Evolutionary conservation across 2,113 vertebrate genomes (phyloP).

Genomic region (Polyodon spathula): DNA sequence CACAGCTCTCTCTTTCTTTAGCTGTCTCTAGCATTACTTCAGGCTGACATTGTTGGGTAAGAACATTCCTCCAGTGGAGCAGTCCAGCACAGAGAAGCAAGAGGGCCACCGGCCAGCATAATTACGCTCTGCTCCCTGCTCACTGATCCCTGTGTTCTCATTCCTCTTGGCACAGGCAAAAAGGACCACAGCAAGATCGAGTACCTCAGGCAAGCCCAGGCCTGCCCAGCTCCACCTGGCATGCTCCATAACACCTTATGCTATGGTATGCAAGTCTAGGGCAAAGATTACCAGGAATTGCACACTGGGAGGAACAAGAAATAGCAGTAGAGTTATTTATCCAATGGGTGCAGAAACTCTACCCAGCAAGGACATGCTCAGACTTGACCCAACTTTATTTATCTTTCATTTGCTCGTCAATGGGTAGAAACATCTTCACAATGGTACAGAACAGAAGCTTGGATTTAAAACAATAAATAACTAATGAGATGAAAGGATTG

Average conservation of each 20-base stretch:
- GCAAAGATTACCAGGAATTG: slow-evolving; percentile 7
- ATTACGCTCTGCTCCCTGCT: not conserved
- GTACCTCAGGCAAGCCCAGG: slow-evolving; percentile 8
- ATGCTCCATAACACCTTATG: slow-evolving; percentile 12
- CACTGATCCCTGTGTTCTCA: not conserved
- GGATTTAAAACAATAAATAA: not conserved
- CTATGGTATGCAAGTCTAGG: slow-evolving; percentile 8
- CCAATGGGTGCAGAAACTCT: slow-evolving; percentile 14
- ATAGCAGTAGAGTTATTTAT: slow-evolving; percentile 14
- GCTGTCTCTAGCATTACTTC: not conserved
- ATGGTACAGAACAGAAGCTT: not conserved
- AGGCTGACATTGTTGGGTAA: not conserved
- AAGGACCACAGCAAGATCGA: not conserved
- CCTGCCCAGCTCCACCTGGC: slow-evolving; percentile 14
- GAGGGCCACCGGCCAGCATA: not conserved
- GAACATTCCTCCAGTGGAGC: not conserved
- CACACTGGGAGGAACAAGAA: slow-evolving; percentile 8
- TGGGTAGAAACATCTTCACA: slow-evolving; percentile 17
- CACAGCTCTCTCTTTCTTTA: not conserved
- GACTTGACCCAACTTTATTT: slow-evolving; percentile 29
- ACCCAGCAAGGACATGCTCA: slow-evolving; percentile 26
- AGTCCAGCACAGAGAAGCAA: not conserved
- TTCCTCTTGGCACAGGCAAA: not conserved
- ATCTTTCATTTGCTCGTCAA: slow-evolving; percentile 14
- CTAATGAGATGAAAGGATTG: not conserved